Base-by-base conservation (phyloP, 2,888 invertebrate species). In the Plutella xylostella region DNA sequence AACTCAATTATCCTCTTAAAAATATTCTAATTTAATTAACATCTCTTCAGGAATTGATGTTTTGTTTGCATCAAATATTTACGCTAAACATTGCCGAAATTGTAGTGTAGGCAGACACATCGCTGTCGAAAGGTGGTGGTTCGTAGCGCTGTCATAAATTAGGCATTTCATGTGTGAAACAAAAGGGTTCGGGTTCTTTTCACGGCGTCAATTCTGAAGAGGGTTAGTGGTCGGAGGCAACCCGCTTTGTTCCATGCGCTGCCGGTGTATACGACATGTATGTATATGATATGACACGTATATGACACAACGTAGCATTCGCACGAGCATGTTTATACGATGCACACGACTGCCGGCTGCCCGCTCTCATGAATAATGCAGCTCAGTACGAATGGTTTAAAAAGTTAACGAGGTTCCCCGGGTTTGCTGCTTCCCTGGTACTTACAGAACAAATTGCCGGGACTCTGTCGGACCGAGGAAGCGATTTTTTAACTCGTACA, bases 381-480 rank as follows among this genome's bases (percentile, higher is more conserved):
- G 64, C 55, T 62, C 57, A 68, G 69, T 68, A 68, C 68, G 70
- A 75, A 76, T 74, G 72, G 71, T 78, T 79, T 78, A 76, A 78
- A 80, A 79, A 79, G 75, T 78, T 79, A 78, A 79, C 78, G 76
- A 78, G 77, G 68, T 80, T 78, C 76, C 72, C 69, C 12, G 18
- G 72, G 72, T 65, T 77, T 78, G 73, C 69, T 76, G 73, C 77
- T 79, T 74, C 76, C 74, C 70, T 68, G 67, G 64, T 67, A 65
- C 68, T 73, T 70, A 15, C 17, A 34, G 15, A 34, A 34, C 15
- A 34, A 34, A 34, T 34, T 34, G 4, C 14, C 4, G 15, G 34
- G 15, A 34, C 34, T 34, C 14, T n/a, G 17, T 9, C 34, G 28
- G 28, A 2, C 28, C 9, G 28, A 3, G 28, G 28, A 28, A n/a